Evolutionary conservation across 1,140 invertebrate species (phyloP).

Genomic region (Ips nitidus): DNA sequence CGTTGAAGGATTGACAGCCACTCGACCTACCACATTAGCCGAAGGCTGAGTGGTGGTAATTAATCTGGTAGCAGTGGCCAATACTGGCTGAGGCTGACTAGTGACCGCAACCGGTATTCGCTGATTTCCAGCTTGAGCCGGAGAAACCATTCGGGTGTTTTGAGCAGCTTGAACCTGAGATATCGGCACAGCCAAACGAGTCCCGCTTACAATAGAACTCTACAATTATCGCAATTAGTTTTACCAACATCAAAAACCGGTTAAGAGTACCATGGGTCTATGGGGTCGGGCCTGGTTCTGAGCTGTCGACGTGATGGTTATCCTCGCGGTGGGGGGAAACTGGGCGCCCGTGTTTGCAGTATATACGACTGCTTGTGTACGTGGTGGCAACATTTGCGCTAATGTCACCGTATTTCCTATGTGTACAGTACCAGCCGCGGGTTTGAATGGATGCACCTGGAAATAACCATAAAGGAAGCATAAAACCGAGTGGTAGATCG

Average conservation of each 20-base stretch:
- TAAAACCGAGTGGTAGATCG: not conserved
- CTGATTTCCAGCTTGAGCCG: conserved; percentile 41
- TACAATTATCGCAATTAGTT: conserved; percentile 22
- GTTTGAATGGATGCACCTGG: conserved; percentile 49
- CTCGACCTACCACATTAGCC: conserved; percentile 40
- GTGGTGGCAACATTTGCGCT: conserved; percentile 47
- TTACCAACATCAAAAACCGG: not conserved
- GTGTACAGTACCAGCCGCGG: conserved; percentile 42
- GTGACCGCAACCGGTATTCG: conserved; percentile 45
- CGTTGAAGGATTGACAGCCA: conserved; percentile 40
- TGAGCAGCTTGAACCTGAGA: conserved; percentile 30
- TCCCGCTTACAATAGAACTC: conserved; percentile 45
- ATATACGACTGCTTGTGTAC: conserved; percentile 51
- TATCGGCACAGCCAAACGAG: conserved; percentile 45
- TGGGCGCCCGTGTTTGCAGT: conserved; percentile 45
- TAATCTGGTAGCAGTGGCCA: conserved; percentile 40
- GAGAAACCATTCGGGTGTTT: conserved; percentile 42
- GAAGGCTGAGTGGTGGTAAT: conserved; percentile 41
- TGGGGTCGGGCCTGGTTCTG: conserved; percentile 42
- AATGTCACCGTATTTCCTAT: conserved; percentile 47
- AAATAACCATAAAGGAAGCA: conserved; percentile 3
- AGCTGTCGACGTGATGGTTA: conserved; percentile 44
- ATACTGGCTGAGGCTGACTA: conserved; percentile 38
- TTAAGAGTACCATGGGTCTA: conserved; percentile 41
- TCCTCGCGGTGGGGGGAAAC: conserved; percentile 44